A percentile compares a stretch with the other conserved stretches of the same genome.
Conservation (phyloP, 2,888 invertebrate species). For the Pammene fasciana region DNA sequence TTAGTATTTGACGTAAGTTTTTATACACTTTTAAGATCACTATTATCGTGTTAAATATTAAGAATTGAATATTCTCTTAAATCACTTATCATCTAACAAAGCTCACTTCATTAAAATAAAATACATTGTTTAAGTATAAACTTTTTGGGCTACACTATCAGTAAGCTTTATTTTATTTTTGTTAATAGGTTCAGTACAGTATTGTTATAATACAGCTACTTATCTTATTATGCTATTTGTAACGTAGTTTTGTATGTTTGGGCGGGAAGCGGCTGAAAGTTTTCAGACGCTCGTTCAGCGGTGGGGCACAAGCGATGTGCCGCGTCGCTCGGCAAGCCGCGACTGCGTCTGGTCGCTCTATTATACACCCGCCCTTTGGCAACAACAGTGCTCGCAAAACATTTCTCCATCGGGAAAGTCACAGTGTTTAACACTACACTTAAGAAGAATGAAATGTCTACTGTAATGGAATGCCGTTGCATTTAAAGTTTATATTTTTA, state of each 20-base stretch:
- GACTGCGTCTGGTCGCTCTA: slow-evolving; percentile 59
- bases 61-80: slow-evolving; percentile 3
- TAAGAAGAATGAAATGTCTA: background rate
- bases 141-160: background rate
- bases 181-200: background rate
- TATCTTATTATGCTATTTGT: background rate
- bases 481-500: too few species aligned
- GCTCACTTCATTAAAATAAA: background rate
- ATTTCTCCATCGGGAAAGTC: slow-evolving; percentile 2
- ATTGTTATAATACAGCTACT: background rate
- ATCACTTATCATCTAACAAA: slow-evolving; percentile 42
- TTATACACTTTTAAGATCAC: slow-evolving; percentile 44
- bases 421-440: slow-evolving; percentile 3
- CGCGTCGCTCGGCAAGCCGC: slow-evolving; percentile 62
- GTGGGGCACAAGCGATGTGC: slow-evolving; percentile 57
- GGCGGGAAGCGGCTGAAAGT: slow-evolving; percentile 59
- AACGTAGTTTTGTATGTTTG: slow-evolving; percentile 1
- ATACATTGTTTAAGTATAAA: background rate
- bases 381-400: slow-evolving; percentile 31
- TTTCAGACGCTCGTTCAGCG: slow-evolving; percentile 52
- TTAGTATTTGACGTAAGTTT: slow-evolving; percentile 25
- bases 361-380: slow-evolving; percentile 53
- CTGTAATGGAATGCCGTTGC: background rate
- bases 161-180: background rate
- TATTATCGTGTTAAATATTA: slow-evolving; percentile 16